Evolutionary conservation across 2,113 vertebrate genomes (phyloP).

Genomic region (Sisor rabdophorus): DNA sequence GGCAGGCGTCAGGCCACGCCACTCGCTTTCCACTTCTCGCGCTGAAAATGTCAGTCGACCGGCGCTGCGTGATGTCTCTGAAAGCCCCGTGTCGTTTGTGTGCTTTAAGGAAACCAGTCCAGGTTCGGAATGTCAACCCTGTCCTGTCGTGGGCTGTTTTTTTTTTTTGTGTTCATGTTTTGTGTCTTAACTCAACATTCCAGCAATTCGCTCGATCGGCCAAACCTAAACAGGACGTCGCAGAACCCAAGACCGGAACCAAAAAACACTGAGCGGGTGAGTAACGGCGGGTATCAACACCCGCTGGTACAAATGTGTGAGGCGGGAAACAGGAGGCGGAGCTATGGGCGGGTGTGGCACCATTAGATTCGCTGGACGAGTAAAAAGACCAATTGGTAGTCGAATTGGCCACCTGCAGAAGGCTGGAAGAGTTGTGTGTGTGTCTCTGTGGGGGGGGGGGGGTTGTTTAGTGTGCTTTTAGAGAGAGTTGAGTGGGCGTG

Average conservation of each 20-base stretch:
- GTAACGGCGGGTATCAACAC: neutral
- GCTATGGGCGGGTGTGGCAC: neutral
- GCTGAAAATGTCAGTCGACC: constrained; percentile 1
- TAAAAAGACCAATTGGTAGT: no score
- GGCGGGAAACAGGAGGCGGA: neutral
- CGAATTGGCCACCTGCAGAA: neutral
- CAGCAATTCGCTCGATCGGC: constrained; percentile 97
- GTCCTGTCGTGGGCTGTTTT: neutral
- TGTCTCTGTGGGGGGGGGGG: no score
- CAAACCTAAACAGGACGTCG: constrained; percentile 81
- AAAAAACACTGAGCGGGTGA: constrained; percentile 49
- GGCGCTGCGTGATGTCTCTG: neutral
- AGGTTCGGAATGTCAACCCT: constrained; percentile 2
- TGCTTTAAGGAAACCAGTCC: neutral
- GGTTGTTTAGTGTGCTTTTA: no score
- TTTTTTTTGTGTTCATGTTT: neutral
- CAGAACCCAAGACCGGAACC: constrained; percentile 63
- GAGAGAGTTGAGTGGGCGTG: neutral
- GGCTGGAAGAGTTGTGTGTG: neutral
- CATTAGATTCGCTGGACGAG: neutral
- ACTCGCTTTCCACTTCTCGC: neutral
- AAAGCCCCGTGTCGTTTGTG: neutral
- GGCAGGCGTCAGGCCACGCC: neutral
- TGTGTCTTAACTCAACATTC: constrained; percentile 57
- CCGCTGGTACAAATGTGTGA: neutral